These are phyloP conservation scores for Cotesia vestalis DNA, from an alignment of 1,140 invertebrate species.

Conservation along the genomic window DNA sequence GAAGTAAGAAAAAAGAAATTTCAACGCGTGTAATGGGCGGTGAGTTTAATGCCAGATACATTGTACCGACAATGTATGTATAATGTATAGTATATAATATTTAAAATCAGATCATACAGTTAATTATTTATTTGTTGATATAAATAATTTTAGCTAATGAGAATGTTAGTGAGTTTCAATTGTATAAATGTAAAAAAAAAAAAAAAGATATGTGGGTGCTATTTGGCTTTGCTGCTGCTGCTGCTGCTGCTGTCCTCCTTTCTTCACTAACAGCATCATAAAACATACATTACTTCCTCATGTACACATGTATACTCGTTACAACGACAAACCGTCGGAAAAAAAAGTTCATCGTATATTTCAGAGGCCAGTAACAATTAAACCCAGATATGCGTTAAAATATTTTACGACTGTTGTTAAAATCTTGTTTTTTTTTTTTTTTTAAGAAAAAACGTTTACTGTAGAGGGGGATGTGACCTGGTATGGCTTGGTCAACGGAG, in stretches of 20 bases:
- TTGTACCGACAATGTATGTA: neutral
- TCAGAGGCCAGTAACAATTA: too few species aligned
- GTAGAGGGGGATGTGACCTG: conserved; percentile 37
- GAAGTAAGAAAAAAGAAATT: neutral
- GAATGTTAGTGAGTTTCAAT: neutral
- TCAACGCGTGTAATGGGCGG: neutral
- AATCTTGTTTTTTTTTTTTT: too few species aligned
- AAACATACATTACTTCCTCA: conserved; percentile 17
- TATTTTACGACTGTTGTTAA: neutral
- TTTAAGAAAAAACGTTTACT: conserved; percentile 7
- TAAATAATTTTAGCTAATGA: conserved; percentile 1
- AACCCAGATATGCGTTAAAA: too few species aligned
- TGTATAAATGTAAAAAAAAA: neutral
- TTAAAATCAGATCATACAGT: too few species aligned
- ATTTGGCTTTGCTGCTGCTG: too few species aligned
- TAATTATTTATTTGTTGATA: too few species aligned
- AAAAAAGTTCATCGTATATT: neutral
- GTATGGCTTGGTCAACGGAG: conserved; percentile 50
- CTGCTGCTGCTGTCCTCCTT: neutral
- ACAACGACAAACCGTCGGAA: neutral
- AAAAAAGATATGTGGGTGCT: too few species aligned
- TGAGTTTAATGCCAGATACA: neutral
- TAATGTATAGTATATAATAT: neutral
- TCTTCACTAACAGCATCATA: neutral
- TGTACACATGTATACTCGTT: neutral